phyloP scores from a whole-genome alignment of 2,888 invertebrate genomes.

The Pasiphila rectangulata region DNA sequence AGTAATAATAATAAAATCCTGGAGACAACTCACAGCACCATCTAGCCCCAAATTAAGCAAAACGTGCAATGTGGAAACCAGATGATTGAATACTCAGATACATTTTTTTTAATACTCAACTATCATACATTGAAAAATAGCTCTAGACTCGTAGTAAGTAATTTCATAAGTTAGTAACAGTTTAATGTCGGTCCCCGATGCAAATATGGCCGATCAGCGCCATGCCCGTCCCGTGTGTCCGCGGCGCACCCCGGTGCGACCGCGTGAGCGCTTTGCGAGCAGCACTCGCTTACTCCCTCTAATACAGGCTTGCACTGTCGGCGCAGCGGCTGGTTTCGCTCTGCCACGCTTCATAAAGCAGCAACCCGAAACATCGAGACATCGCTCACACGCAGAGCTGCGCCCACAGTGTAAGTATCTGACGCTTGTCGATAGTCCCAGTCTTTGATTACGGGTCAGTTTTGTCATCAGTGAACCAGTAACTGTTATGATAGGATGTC shows the following conservation, averaged over 20 bases:
- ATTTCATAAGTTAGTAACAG: background rate
- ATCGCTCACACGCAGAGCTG: constrained; percentile 31
- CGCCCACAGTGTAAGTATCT: constrained; percentile 61
- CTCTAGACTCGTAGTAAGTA: too few species aligned
- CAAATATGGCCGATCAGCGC: constrained; percentile 53
- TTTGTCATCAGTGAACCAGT: constrained; percentile 37
- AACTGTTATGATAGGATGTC: constrained; percentile 26
- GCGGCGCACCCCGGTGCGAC: constrained; percentile 55
- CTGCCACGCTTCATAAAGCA: constrained; percentile 19
- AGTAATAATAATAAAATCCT: too few species aligned
- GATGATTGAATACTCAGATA: too few species aligned
- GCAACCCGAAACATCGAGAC: constrained; percentile 16
- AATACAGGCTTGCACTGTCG: constrained; percentile 64
- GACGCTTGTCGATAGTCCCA: constrained; percentile 44
- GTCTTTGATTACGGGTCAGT: constrained; percentile 40
- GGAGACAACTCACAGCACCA: too few species aligned
- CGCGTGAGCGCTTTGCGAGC: constrained; percentile 71
- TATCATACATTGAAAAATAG: too few species aligned
- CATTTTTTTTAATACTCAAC: too few species aligned
- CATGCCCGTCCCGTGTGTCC: constrained; percentile 60
- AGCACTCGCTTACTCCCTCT: constrained; percentile 73
- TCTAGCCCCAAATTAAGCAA: too few species aligned
- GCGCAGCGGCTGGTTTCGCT: constrained; percentile 42
- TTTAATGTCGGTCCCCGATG: constrained; percentile 57
- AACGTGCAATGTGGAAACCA: too few species aligned